Evolutionary conservation across 2,113 vertebrate genomes (phyloP), one percentile per base, ranked within the genome.

Genomic region (Calyptomena viridis): DNA sequence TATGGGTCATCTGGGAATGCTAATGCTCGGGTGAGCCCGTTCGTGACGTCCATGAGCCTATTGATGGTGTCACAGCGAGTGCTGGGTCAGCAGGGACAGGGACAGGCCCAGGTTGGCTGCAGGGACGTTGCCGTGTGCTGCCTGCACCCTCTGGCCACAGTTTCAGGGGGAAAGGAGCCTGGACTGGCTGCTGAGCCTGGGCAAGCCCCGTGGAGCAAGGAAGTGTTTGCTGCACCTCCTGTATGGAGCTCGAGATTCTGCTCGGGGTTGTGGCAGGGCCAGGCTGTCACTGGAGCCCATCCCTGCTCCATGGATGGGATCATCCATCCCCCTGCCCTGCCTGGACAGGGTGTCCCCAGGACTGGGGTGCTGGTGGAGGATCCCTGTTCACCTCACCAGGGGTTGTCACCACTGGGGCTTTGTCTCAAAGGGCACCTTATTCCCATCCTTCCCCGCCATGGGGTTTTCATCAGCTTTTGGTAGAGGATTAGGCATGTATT

Each of bases 361-460:
- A 9, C 23, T 8, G 16, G 47, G 49, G 49, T 27, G 49, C 37
- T 9, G 2, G 6, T 20, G 55, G 28, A 56, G 72, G 50, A 37
- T 47, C 40, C 53, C 62, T 7, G 4, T 35, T 81, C 31, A 25
- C 50, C 53, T 12, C 18, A 12, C 35, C 66, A 27, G 9, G 56
- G 76, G 68, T 79, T 89, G 90, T 83, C 93, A 81, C 28, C 33
- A 4, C 39, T 1, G 2, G 69, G 69, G 27, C 72, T 91, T 67
- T 92, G 74, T 95, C 90, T 95, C 92, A 97, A 97, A 97, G 96
- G 97, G 95, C 96, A 97, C 62, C 40, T 64, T 27, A 93, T 97
- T 97, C 97, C 93, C 96, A 94, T 96, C 96, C 93, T 95, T 92
- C 93, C 83, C 50, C 56, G 22, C 78, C 27, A 23, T 37, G 84